Evolutionary conservation across 2,797 vertebrate genomes (phyloP).

Genomic region (Manis crassicaudata): DNA sequence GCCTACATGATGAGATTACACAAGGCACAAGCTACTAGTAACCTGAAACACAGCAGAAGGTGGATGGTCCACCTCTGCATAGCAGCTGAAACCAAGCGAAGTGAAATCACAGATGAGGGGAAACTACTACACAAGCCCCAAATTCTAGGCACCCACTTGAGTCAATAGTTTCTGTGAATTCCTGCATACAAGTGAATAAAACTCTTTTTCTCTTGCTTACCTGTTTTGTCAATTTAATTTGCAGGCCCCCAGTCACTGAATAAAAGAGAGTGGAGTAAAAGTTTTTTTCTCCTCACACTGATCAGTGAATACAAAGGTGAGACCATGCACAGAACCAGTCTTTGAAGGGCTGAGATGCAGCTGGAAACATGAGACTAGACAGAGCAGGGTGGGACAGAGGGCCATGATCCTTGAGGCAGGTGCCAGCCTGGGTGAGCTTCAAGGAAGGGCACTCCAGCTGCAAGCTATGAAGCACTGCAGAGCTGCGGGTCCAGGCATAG

Average conservation of each 20-base stretch:
- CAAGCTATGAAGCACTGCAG: neutral
- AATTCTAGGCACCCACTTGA: neutral
- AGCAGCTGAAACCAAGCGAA: no score
- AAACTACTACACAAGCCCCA: neutral
- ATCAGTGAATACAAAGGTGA: neutral
- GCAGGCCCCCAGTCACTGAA: neutral
- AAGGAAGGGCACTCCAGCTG: no score
- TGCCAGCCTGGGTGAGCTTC: neutral
- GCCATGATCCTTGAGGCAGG: neutral
- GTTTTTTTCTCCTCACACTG: neutral
- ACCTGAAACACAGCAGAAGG: no score
- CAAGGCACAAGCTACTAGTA: no score
- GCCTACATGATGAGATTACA: no score
- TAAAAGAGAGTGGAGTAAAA: neutral
- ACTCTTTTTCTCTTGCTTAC: neutral
- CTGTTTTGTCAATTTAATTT: neutral
- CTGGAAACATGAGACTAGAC: neutral
- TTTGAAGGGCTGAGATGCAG: neutral
- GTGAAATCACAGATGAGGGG: no score
- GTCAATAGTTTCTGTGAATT: neutral
- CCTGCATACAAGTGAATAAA: neutral
- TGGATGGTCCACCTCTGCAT: no score
- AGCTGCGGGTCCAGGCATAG: neutral
- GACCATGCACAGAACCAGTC: neutral
- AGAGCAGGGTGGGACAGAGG: no score